Evolutionary conservation across 1,140 invertebrate genomes (phyloP), one percentile per base, ranked within the genome.

Genomic region (Cydia amplana): DNA sequence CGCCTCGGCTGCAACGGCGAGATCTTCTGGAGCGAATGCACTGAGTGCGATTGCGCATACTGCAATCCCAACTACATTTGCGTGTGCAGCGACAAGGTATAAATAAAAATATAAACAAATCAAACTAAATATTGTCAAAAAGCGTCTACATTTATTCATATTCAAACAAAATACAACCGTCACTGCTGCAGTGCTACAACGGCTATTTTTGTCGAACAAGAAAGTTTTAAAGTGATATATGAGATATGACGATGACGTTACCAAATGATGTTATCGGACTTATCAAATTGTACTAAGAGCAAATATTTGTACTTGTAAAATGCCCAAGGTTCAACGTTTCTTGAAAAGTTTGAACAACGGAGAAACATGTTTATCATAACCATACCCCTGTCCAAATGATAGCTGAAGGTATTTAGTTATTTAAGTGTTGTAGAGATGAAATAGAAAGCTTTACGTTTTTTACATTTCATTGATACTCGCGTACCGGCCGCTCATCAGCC

Each of bases 11-110:
- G 93, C 91, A 93, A 93, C 91, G 93, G 92, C 83, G 93, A 93
- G 80, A 93, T 93, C 74, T 93, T 93, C 82, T 93, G 93, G 93
- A 93, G 90, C 87, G 91, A 93, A 83, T 93, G 92, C 82, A 82
- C 86, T 72, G 92, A 93, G 81, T 93, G 93, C 79, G 92, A 93
- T 82, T 93, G 93, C 85, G 80, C 89, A 74, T 92, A 93, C 80
- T 93, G 93, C 88, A 93, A 93, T 82, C 93, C 93, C 55, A 92
- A 93, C 85, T 93, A 93, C 89, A 91, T 93, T 82, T 93, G 93
- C 84, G 93, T 93, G 75, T 93, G 93, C 85, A 93, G 90, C 82
- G 93, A 93, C 77, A 93, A 93, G 93, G 93, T 93, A 91, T 77
- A 77, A 78, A 79, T 40, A 25, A 93, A 93, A 92, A 92, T 93